Conservation (phyloP, 1,140 invertebrate species). For the Battus philenor region DNA sequence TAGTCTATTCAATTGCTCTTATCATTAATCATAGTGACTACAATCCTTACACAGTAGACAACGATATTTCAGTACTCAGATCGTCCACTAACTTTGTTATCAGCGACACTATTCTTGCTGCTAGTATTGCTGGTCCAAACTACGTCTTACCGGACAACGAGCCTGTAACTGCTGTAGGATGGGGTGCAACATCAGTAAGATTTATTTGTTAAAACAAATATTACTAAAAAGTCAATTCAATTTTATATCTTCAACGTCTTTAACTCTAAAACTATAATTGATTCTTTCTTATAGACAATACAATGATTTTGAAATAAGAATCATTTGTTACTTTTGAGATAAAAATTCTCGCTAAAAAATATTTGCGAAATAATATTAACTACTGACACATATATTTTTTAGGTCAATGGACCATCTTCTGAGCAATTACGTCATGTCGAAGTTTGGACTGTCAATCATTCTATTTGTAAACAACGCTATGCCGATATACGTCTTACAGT, state of each 20-base stretch:
- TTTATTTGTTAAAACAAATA: too few relatives aligned
- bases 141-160: conserved; percentile 26
- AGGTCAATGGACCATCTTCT: not conserved
- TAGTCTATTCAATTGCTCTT: conserved; percentile 25
- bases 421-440: conserved; percentile 20
- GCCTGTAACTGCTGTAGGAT: conserved; percentile 27
- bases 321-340: too few relatives aligned
- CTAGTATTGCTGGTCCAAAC: conserved; percentile 23
- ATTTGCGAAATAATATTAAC: too few relatives aligned
- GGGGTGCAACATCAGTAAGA: conserved; percentile 28
- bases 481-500: not conserved
- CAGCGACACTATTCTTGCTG: conserved; percentile 17
- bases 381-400: too few relatives aligned
- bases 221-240: too few relatives aligned
- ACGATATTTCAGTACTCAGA: conserved; percentile 28
- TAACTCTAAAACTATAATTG: too few relatives aligned
- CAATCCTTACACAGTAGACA: conserved; percentile 8
- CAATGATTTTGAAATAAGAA: too few relatives aligned
- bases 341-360: too few relatives aligned
- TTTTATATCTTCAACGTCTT: too few relatives aligned
- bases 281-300: too few relatives aligned
- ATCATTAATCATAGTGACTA: conserved; percentile 72
- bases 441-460: conserved; percentile 30
- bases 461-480: conserved; percentile 12
- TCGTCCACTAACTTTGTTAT: conserved; percentile 37